Evolutionary conservation across 1,140 invertebrate genomes (phyloP), one percentile per base, ranked within the genome.

Genomic region (Frieseomelitta varia): DNA sequence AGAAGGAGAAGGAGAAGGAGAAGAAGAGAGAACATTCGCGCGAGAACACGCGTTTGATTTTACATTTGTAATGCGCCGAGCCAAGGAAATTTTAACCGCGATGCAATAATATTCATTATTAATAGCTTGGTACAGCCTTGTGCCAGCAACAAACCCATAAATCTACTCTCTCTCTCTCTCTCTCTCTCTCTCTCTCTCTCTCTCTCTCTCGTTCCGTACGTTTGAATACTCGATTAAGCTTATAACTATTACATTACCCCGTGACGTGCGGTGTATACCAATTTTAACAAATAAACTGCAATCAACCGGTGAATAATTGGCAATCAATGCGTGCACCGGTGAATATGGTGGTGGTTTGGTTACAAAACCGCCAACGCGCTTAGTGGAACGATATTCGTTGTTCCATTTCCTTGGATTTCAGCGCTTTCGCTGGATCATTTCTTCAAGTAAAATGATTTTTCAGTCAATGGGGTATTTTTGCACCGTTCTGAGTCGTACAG

Each of bases 281-380:
- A 39, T 24, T 47, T 11, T 39, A 27, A 65, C 76, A 65, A 78
- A 78, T 78, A 65, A 78, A 78, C 61, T 51, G 58, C 39, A 65
- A 61, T 63, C n/a, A 39, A 63, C 19, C 39, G 11, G 39, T 2
- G 58, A 77, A 63, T 39, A 27, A 39, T 63, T 47, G 63, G n/a
- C n/a, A 51, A 77, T 63, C 47, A 63, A 67, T 77, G 58, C 34
- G 58, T 63, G 6, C 21, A 39, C n/a, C 30, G 17, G 17, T 51
- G n/a, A 47, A 77, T 15, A 77, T 15, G 24, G 8, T 65, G 17
- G 4, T 30, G 6, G 15, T 12, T 24, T 24, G 39, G 4, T n/a
- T 47, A 71, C 39, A 71, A n/a, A 55, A 17, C 51, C 12, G 1
- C 19, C 6, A 65, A 27, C 2, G 10, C 10, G 17, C 3, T 8